Conservation (phyloP, 2,113 vertebrate genomes). For the Aptenodytes patagonicus region DNA sequence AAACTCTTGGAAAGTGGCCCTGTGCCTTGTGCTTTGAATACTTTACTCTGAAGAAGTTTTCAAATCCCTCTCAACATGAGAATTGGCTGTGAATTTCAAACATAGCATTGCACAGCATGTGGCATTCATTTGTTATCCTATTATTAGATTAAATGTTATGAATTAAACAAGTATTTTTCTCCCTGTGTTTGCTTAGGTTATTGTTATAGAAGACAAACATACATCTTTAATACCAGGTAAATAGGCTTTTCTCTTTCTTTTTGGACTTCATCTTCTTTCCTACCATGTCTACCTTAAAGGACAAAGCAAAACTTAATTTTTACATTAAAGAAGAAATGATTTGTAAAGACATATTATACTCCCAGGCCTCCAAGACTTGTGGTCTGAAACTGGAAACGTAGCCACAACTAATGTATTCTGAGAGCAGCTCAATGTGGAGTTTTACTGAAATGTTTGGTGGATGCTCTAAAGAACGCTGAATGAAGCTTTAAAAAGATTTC, state of each 20-base stretch:
- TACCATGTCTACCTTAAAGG: not conserved
- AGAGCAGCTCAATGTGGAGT: not conserved
- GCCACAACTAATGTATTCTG: not conserved
- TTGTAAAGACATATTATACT: not conserved
- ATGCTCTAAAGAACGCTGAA: not conserved
- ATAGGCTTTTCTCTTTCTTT: not conserved
- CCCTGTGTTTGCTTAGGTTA: not conserved
- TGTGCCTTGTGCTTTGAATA: not conserved
- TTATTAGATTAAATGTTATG: not conserved
- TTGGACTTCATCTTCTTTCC: not conserved
- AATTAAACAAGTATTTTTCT: not conserved
- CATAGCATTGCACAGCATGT: not conserved
- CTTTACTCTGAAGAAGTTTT: not conserved
- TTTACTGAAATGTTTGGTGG: not conserved
- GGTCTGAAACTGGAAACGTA: not conserved
- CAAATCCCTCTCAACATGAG: not conserved
- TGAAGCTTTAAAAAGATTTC: not conserved
- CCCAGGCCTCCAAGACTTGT: not conserved
- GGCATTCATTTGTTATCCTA: constrained; percentile 3
- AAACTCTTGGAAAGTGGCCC: not conserved
- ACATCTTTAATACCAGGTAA: not conserved
- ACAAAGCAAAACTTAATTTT: not conserved
- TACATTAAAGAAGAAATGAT: not conserved
- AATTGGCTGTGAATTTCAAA: not conserved
- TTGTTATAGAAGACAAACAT: not conserved